Evolutionary conservation across 2,797 vertebrate genomes (phyloP), one percentile per base, ranked within the genome.

Genomic region (Crax fasciolata): DNA sequence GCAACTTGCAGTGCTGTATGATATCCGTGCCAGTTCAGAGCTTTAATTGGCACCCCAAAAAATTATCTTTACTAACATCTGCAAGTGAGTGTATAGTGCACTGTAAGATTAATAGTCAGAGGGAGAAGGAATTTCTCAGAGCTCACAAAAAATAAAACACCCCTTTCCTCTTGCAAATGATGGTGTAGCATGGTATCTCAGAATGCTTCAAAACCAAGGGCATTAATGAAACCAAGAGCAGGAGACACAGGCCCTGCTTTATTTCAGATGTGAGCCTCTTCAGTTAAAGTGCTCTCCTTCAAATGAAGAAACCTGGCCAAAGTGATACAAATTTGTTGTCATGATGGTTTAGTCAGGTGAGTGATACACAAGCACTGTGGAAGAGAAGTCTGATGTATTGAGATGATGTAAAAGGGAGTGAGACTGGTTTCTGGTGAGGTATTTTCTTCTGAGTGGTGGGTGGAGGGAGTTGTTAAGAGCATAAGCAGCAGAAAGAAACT

Each of bases 1-100:
- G 54, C 70, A 91, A 81, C 62, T 76, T 91, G 70, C 76, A 84
- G 91, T 90, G 39, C 54, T 91, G 1, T 59, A 23, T 55, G n/a
- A 7, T 73, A 15, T 93, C 83, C 38, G 80, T 93, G 91, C 91
- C 84, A 90, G 95, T 55, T 52, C 51, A 84, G 79, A 81, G 46
- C 70, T 94, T 88, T 90, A 90, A 90, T 5, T 90, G 87, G 52
- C 78, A 82, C 35, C 35, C 35, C 8, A 43, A 49, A 89, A 89
- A 92, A 89, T 91, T 90, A 66, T 78, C 73, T 91, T 93, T 67
- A 44, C 79, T 84, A 91, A 84, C 66, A 91, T 85, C 91, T 93
- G 80, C 83, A 70, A 73, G 30, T 0, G 2, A 89, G 23, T 55
- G 28, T 24, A 48, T 49, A 61, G 51, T 48, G 43, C 48, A 54